Conservation (phyloP, 2,797 vertebrate genomes). For the Poeciliopsis turneri region DNA sequence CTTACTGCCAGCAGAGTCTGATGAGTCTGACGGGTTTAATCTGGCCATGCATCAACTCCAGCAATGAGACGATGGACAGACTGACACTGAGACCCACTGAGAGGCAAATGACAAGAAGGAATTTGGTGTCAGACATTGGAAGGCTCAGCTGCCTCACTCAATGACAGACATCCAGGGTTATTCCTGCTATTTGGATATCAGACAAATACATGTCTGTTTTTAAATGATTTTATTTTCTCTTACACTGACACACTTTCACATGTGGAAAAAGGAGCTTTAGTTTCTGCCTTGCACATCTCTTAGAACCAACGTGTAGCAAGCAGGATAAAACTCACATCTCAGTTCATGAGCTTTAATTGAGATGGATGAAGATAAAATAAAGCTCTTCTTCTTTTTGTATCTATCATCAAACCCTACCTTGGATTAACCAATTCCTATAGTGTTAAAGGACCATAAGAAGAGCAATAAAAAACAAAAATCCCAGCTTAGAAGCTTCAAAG, state of each 20-base stretch:
- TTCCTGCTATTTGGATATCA: slow-evolving; percentile 1
- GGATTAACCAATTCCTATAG: background rate
- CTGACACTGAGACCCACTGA: slow-evolving; percentile 7
- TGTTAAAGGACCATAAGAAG: slow-evolving; percentile 4
- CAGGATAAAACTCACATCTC: background rate
- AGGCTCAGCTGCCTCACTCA: background rate
- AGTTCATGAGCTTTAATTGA: background rate
- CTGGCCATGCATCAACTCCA: slow-evolving; percentile 50
- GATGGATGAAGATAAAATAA: background rate
- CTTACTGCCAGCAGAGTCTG: slow-evolving; percentile 41
- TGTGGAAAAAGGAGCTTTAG: background rate
- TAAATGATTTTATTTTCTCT: slow-evolving; percentile 4
- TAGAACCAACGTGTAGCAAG: background rate
- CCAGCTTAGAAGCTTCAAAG: background rate
- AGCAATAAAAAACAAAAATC: slow-evolving; percentile 2
- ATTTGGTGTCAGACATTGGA: slow-evolving; percentile 6
- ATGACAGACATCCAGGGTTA: background rate
- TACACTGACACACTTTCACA: background rate
- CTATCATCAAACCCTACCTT: background rate
- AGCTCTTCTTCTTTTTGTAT: background rate
- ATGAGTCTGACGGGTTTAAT: slow-evolving; percentile 57
- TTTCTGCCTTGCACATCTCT: background rate
- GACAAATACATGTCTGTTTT: slow-evolving; percentile 18
- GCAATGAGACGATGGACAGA: slow-evolving; percentile 16
- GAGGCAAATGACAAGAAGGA: slow-evolving; percentile 15